Conservation (phyloP, 1,140 invertebrate genomes). For the Elymnias hypermnestra region DNA sequence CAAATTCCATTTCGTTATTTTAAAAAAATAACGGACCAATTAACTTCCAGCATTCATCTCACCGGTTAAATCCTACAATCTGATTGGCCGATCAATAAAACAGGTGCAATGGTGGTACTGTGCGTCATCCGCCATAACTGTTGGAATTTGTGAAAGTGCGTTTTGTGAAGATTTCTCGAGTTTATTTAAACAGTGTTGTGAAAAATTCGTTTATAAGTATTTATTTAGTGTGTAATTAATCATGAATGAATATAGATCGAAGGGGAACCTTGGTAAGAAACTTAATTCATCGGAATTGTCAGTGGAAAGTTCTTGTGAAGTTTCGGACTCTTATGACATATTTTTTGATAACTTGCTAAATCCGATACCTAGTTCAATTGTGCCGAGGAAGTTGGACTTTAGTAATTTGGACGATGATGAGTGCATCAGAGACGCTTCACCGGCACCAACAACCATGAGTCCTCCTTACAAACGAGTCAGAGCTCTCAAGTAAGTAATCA, state of each 20-base stretch:
- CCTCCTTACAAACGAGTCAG: constrained; percentile 90
- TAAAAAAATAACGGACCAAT: constrained; percentile 61
- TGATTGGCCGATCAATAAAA: constrained; percentile 54
- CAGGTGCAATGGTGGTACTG: constrained; percentile 48
- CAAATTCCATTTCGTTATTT: constrained; percentile 39
- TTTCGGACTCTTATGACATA: constrained; percentile 63
- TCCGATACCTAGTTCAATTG: constrained; percentile 58
- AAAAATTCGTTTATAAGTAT: constrained; percentile 36
- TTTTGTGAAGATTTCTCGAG: constrained; percentile 30
- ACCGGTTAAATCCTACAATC: constrained; percentile 52
- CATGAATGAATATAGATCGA: constrained; percentile 67
- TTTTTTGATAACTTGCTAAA: constrained; percentile 62
- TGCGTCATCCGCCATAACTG: constrained; percentile 70
- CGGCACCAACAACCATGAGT: constrained; percentile 49
- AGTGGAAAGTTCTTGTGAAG: constrained; percentile 61
- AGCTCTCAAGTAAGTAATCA: constrained; percentile 77
- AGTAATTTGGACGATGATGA: constrained; percentile 58
- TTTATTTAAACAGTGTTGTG: constrained; percentile 31
- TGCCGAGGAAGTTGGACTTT: constrained; percentile 69
- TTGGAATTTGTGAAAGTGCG: constrained; percentile 57
- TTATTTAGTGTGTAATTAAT: constrained; percentile 45
- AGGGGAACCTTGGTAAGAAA: constrained; percentile 46
- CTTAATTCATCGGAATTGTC: constrained; percentile 63
- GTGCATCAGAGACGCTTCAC: constrained; percentile 37
- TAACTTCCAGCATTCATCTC: constrained; percentile 41